Conservation (phyloP, 2,888 invertebrate genomes). For the Torymus tubicola region DNA sequence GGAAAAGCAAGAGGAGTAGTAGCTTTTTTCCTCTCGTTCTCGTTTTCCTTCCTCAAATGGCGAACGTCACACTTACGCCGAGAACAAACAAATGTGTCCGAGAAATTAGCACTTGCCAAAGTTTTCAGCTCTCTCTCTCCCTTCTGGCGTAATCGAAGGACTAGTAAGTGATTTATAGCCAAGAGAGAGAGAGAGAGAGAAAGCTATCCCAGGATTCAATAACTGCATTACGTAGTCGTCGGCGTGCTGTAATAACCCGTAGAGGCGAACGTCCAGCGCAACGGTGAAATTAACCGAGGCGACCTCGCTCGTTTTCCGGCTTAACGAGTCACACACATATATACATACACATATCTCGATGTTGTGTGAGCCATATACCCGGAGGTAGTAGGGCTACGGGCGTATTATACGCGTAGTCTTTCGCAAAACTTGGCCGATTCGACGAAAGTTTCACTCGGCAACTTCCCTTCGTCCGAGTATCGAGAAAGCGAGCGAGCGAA, state of each 20-base stretch:
- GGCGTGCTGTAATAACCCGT: not conserved
- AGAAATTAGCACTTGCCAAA: constrained; percentile 12
- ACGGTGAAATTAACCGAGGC: constrained; percentile 28
- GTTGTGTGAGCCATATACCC: not conserved
- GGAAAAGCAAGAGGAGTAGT: not conserved
- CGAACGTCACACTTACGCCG: too few species aligned
- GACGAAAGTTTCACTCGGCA: not conserved
- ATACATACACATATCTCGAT: not conserved
- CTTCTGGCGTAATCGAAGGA: constrained; percentile 16
- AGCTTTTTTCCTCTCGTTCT: too few species aligned
- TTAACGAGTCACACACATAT: constrained; percentile 8
- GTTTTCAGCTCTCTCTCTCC: not conserved
- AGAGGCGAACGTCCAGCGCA: not conserved
- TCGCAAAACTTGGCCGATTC: constrained; percentile 26
- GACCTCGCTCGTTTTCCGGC: constrained; percentile 37
- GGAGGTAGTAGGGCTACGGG: not conserved
- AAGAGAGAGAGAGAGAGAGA: too few species aligned
- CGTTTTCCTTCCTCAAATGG: too few species aligned
- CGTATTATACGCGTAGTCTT: constrained; percentile 12
- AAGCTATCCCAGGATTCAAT: constrained; percentile 6
- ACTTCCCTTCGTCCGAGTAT: constrained; percentile 6
- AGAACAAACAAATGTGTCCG: constrained; percentile 1
- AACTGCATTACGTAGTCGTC: constrained; percentile 9
- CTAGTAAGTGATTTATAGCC: constrained; percentile 29
- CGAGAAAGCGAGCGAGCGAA: constrained; percentile 1